Evolutionary conservation across 2,888 invertebrate species (phyloP).

Genomic region (Callosobruchus maculatus): DNA sequence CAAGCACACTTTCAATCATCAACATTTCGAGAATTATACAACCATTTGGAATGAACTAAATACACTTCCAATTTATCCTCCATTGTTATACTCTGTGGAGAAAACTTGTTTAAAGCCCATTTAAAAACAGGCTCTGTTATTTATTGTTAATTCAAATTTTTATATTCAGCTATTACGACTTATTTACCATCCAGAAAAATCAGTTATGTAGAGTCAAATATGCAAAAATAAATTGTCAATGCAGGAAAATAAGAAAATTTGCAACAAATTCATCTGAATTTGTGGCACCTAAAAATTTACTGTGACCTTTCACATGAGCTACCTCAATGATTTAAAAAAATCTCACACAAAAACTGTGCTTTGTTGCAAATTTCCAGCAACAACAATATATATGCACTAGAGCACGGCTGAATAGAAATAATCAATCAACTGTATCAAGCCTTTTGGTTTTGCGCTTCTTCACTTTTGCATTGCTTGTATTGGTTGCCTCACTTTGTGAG

Average conservation of each 20-base stretch:
- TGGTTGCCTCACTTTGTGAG: conserved; percentile 12
- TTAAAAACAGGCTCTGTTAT: not conserved
- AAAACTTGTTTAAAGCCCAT: not conserved
- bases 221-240: too few species aligned
- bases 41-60: not conserved
- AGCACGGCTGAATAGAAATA: not conserved
- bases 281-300: too few species aligned
- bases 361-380: not conserved
- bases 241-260: too few species aligned
- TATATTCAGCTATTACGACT: too few species aligned
- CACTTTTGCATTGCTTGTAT: conserved; percentile 12
- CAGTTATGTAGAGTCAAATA: not conserved
- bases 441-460: conserved; percentile 31
- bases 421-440: conserved; percentile 16
- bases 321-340: not conserved
- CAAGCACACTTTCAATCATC: not conserved
- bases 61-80: not conserved
- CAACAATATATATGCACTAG: not conserved
- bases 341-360: not conserved
- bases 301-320: not conserved
- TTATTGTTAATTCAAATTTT: too few species aligned
- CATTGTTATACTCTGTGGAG: not conserved
- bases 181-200: not conserved
- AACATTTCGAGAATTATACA: not conserved
- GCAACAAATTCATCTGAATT: too few species aligned